phyloP scores from a whole-genome alignment of 2,888 invertebrate species.

The Cyrtodaria siliqua region DNA sequence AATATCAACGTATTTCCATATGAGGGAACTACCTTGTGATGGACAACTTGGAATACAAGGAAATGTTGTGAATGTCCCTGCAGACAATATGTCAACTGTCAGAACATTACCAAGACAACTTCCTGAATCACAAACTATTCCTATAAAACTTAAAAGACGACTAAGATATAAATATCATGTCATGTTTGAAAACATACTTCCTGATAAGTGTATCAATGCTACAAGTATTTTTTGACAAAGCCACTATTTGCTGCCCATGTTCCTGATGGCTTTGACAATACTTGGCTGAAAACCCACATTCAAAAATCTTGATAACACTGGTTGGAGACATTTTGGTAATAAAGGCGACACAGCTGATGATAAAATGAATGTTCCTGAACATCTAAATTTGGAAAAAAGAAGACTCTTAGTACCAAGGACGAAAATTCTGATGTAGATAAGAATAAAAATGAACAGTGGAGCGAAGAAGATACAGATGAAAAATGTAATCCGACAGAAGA shows the following conservation, averaged over 20 bases:
- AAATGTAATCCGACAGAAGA: too few species aligned
- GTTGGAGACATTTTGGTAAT: too few species aligned
- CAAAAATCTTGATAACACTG: not conserved
- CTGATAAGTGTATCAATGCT: too few species aligned
- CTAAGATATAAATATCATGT: slow-evolving; percentile 27
- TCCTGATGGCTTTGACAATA: not conserved
- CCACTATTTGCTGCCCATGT: not conserved
- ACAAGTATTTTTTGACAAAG: not conserved
- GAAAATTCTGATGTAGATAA: too few species aligned
- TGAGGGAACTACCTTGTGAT: slow-evolving; percentile 21
- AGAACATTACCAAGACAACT: slow-evolving; percentile 4
- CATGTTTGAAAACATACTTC: slow-evolving; percentile 11
- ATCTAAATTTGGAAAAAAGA: too few species aligned
- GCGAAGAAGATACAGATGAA: too few species aligned
- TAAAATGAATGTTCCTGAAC: too few species aligned
- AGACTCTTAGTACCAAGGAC: too few species aligned
- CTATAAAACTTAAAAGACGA: slow-evolving; percentile 6
- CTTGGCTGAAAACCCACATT: not conserved
- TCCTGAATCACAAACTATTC: not conserved
- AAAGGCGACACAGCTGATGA: too few species aligned
- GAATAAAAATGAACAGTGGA: too few species aligned
- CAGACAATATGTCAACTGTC: not conserved
- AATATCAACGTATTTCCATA: slow-evolving; percentile 18
- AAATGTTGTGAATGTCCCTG: slow-evolving; percentile 22
- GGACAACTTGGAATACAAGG: slow-evolving; percentile 24